Evolutionary conservation across 64 coral and sea anemone genomes (phyloP).

Genomic region (Montipora cactus): DNA sequence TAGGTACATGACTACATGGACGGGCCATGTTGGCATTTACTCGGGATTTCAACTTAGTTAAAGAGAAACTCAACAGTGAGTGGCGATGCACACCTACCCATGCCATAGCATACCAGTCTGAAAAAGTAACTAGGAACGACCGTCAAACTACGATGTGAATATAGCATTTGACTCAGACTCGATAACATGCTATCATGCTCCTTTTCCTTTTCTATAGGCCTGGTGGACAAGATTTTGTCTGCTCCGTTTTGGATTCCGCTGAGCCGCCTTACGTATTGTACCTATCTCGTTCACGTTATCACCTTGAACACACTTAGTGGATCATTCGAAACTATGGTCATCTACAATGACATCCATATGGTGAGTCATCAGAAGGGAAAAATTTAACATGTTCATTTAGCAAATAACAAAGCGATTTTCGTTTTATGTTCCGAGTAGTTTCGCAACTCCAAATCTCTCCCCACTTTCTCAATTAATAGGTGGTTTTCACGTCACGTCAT

Average conservation of each 20-base stretch:
- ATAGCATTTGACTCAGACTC: too few relatives aligned
- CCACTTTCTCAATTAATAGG: too few relatives aligned
- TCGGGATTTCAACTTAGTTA: too few relatives aligned
- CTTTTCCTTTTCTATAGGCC: conserved; percentile 5
- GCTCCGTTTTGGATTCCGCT: conserved; percentile 74
- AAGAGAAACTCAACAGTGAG: too few relatives aligned
- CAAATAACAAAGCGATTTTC: background rate
- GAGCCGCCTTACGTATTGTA: conserved; percentile 54
- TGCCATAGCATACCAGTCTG: too few relatives aligned
- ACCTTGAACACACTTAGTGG: background rate
- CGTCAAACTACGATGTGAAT: too few relatives aligned
- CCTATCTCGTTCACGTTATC: conserved; percentile 60
- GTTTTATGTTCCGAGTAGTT: background rate
- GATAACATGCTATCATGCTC: background rate
- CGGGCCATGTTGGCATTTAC: too few relatives aligned
- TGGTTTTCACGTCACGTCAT: too few relatives aligned
- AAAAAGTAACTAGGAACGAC: too few relatives aligned
- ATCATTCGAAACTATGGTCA: background rate
- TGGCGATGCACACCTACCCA: too few relatives aligned
- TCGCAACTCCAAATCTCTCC: too few relatives aligned
- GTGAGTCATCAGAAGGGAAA: background rate
- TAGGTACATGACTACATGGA: too few relatives aligned
- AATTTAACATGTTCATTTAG: background rate
- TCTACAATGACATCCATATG: conserved; percentile 16
- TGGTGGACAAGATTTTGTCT: conserved; percentile 69